phyloP scores from a whole-genome alignment of 2,888 invertebrate species.

The Nomada fucata region DNA sequence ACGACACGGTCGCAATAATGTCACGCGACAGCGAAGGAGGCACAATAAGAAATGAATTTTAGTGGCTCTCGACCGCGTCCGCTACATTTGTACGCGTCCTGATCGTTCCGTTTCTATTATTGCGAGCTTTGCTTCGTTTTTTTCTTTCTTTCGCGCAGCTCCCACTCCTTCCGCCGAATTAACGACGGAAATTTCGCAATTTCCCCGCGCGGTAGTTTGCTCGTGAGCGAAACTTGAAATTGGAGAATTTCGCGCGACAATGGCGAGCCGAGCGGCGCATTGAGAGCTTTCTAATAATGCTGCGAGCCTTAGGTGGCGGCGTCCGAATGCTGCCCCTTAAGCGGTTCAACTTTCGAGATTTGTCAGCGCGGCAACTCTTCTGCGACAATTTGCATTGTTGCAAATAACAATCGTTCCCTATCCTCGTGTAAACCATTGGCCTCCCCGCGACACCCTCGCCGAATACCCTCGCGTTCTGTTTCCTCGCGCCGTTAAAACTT shows the following conservation, averaged over 20 bases:
- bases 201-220: background rate
- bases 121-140: background rate
- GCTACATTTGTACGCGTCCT: background rate
- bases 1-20: conserved; percentile 51
- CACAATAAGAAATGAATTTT: conserved; percentile 51
- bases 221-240: background rate
- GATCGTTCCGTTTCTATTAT: background rate
- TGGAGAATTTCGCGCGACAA: background rate
- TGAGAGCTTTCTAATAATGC: conserved; percentile 10
- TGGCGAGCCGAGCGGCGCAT: background rate
- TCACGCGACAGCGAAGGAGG: conserved; percentile 36
- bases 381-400: background rate
- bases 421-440: background rate
- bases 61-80: conserved; percentile 4
- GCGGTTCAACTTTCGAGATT: conserved; percentile 8
- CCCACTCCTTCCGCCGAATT: no score
- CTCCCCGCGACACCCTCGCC: no score
- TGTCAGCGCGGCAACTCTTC: background rate
- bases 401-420: background rate
- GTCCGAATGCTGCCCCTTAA: background rate
- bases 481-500: background rate
- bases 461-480: background rate
- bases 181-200: background rate
- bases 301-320: background rate
- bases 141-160: background rate